These are phyloP conservation scores for Macrocentrus cingulum DNA, from an alignment of 1,140 invertebrate species.

Conservation along the genomic window DNA sequence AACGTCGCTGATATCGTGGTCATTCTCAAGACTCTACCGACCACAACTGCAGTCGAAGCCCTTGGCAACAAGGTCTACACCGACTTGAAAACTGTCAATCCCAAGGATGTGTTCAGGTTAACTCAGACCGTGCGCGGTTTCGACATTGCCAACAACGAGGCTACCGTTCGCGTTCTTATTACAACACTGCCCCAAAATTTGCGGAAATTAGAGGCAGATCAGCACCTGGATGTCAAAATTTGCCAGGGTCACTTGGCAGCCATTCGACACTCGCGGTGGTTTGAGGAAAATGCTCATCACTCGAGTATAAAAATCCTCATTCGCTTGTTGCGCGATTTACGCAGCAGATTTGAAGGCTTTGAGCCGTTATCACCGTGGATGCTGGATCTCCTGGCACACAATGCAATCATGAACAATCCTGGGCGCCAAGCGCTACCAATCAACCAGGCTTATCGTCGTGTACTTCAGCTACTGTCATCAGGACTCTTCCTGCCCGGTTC, in stretches of 20 bases:
- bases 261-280: conserved; percentile 94
- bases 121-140: conserved; percentile 77
- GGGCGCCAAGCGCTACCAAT: conserved; percentile 89
- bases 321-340: conserved; percentile 86
- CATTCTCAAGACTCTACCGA: conserved; percentile 96
- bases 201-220: conserved; percentile 87
- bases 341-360: conserved; percentile 85
- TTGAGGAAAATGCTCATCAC: conserved; percentile 97
- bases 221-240: conserved; percentile 56
- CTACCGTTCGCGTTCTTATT: conserved; percentile 85
- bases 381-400: conserved; percentile 93
- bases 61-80: conserved; percentile 82
- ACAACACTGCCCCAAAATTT: conserved; percentile 93
- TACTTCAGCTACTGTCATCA: conserved; percentile 88
- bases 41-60: conserved; percentile 90
- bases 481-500: conserved; percentile 95
- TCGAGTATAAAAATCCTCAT: conserved; percentile 96
- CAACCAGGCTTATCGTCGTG: conserved; percentile 79
- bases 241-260: conserved; percentile 80
- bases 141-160: conserved; percentile 78
- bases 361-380: conserved; percentile 94
- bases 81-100: conserved; percentile 67
- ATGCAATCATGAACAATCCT: conserved; percentile 96
- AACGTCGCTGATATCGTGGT: conserved; percentile 97
- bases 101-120: conserved; percentile 66